Evolutionary conservation across 2,888 invertebrate genomes (phyloP), one percentile per base, ranked within the genome.

Genomic region (Norana najaformis): DNA sequence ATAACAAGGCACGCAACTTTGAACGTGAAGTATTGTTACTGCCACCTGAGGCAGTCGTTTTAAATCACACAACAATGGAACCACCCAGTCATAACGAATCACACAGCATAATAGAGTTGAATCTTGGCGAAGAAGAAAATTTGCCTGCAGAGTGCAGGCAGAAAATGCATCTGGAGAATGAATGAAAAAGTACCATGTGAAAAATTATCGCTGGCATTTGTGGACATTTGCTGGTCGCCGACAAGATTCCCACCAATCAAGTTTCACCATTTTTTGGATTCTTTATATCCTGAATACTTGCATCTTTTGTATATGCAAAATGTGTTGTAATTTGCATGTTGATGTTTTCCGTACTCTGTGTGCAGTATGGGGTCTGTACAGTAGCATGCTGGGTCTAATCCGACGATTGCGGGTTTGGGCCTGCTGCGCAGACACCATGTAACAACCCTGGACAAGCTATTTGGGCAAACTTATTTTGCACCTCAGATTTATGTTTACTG

Each of bases 1-100:
- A 97, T 94, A 97, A 97, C 93, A 96, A 96, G 94, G 97, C 97
- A 38, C 96, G 96, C 94, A 93, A 94, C 34, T 93, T 93, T 83
- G 94, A 94, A 85, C 89, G 37, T 34, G 53, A 69, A 69, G 41
- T 39, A 41, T 38, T 16, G 14, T 11, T 41, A 39, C 53, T 89
- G 30, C n/a, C 89, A 89, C 18, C 36, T 6, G 36, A 47, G 34
- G 30, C 36, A 5, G 35, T 89, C 23, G 82, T 69, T 5, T 69
- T 18, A 53, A 37, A 88, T 38, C 37, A 47, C 36, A 3, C 38
- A n/a, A n/a, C 69, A 69, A 13, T 69, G 69, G 69, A 69, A n/a
- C n/a, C n/a, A n/a, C 1, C 16, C 69, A 69, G 13, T n/a, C 69
- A 69, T 8, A 69, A 8, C n/a, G 69, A 69, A 69, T 69, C 69